Conservation (phyloP, 2,797 vertebrate species). For the Morelia viridis region DNA sequence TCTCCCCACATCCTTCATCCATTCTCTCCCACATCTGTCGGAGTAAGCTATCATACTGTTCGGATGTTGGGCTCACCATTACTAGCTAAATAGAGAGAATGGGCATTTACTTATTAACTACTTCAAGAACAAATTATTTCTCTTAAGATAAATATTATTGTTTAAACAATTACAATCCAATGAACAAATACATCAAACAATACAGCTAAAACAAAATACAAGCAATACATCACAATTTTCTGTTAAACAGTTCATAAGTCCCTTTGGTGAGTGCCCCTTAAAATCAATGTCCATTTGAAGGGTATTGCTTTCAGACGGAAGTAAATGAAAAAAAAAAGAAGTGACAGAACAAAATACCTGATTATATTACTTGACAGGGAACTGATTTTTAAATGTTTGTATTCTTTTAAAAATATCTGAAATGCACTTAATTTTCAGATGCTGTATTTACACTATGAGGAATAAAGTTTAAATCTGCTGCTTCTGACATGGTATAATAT, state of each 20-base stretch:
- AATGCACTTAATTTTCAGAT: background rate
- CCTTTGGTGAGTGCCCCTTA: background rate
- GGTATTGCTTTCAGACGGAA: background rate
- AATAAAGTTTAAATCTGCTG: background rate
- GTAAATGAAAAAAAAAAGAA: background rate
- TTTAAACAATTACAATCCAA: background rate
- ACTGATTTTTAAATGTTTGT: background rate
- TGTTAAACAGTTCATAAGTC: background rate
- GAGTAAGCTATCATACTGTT: conserved; percentile 92
- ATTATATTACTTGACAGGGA: background rate
- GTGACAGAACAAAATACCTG: background rate
- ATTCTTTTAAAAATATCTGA: background rate
- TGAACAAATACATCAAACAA: background rate
- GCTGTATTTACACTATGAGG: background rate
- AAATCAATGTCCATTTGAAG: background rate
- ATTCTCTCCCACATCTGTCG: conserved; percentile 87
- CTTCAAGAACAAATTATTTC: background rate
- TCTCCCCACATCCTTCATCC: conserved; percentile 93
- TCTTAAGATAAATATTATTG: background rate
- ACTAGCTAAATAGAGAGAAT: conserved; percentile 79
- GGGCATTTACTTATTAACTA: background rate
- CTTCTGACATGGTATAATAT: background rate
- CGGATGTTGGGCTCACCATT: conserved; percentile 90
- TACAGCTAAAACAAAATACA: background rate
- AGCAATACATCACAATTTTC: background rate